These are phyloP conservation scores for Leptinotarsa haldemani DNA, from an alignment of 2,888 invertebrate genomes.

Conservation along the genomic window DNA sequence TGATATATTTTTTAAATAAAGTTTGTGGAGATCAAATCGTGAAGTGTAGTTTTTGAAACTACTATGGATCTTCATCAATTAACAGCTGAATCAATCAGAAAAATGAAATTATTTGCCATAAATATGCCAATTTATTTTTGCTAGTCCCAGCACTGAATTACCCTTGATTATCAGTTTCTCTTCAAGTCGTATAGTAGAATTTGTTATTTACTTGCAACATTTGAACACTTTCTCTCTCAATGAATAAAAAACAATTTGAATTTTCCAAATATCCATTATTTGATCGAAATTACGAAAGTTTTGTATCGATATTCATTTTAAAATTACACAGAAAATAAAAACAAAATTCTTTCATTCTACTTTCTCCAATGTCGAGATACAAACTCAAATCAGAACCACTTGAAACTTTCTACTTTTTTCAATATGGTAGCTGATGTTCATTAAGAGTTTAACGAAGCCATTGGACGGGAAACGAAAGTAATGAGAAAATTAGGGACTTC, in stretches of 20 bases:
- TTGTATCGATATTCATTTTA: neutral
- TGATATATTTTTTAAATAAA: no score
- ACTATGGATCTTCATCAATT: no score
- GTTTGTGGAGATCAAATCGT: no score
- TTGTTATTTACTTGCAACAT: no score
- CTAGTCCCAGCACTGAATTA: no score
- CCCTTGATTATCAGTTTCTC: no score
- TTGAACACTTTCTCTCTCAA: neutral
- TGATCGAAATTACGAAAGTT: neutral
- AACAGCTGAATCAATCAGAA: no score
- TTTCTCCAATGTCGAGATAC: neutral
- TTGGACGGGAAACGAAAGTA: slow-evolving; percentile 1
- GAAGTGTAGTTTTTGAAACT: no score
- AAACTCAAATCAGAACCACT: neutral
- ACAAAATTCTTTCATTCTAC: neutral
- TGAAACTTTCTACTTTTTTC: slow-evolving; percentile 2
- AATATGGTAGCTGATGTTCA: slow-evolving; percentile 14
- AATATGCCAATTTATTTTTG: no score
- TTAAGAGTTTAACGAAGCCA: slow-evolving; percentile 8
- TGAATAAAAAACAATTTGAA: neutral
- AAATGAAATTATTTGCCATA: no score
- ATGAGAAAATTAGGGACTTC: slow-evolving; percentile 11
- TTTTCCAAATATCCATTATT: neutral
- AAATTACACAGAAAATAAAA: neutral
- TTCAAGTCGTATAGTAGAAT: no score